A percentile compares a stretch with the other conserved stretches of the same genome.
These are phyloP conservation scores for Propithecus deckenii DNA, from an alignment of 2,797 vertebrate species.

Conservation along the genomic window DNA sequence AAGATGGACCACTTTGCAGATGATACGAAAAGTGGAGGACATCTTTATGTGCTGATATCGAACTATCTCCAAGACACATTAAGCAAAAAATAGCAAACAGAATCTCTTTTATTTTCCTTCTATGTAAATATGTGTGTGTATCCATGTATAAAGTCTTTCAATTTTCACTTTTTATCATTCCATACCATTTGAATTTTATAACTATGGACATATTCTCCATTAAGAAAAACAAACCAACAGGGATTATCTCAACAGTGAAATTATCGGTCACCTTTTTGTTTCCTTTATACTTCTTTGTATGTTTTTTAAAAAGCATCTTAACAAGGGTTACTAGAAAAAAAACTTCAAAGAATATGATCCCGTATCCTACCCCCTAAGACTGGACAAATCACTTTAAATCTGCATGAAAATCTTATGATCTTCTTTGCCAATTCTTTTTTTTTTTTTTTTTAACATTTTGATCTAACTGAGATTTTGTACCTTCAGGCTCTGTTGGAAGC, in stretches of 20 bases:
- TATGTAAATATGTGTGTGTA: neutral
- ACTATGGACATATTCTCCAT: neutral
- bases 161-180: neutral
- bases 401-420: conserved; percentile 24
- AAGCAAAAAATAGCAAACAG: neutral
- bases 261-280: neutral
- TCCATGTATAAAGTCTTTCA: neutral
- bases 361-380: neutral
- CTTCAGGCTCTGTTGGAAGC: conserved; percentile 56
- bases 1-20: neutral
- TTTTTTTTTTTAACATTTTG: neutral
- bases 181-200: conserved; percentile 2
- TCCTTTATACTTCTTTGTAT: conserved; percentile 2
- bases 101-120: neutral
- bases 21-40: neutral
- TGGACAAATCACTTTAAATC: conserved; percentile 4
- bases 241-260: neutral
- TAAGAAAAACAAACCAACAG: neutral
- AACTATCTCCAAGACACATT: neutral
- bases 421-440: neutral
- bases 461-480: conserved; percentile 48
- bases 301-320: neutral
- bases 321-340: neutral
- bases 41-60: neutral
- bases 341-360: neutral